These are phyloP conservation scores for Euplexia lucipara DNA, from an alignment of 2,888 invertebrate genomes.

Conservation along the genomic window DNA sequence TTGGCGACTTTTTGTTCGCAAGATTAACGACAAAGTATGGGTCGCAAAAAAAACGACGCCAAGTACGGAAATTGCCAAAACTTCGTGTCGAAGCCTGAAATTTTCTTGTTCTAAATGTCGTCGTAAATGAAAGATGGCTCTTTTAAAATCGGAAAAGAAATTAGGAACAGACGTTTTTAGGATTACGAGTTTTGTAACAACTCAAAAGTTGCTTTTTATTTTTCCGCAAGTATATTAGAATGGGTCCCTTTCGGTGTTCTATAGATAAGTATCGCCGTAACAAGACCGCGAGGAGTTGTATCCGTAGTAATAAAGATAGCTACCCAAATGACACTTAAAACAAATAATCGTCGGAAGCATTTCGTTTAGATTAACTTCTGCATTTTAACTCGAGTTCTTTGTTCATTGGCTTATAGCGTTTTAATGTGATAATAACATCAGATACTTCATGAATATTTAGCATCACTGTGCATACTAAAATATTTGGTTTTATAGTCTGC, in stretches of 20 bases:
- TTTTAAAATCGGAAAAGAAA: slow-evolving; percentile 90
- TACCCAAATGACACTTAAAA: slow-evolving; percentile 54
- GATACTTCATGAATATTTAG: slow-evolving; percentile 47
- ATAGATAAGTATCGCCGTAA: slow-evolving; percentile 50
- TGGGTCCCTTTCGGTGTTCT: slow-evolving; percentile 31
- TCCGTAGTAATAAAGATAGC: slow-evolving; percentile 54
- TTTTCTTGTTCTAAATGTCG: slow-evolving; percentile 90
- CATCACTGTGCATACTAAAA: slow-evolving; percentile 13
- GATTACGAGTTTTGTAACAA: slow-evolving; percentile 88
- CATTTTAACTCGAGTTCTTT: slow-evolving; percentile 46
- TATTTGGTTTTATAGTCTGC: slow-evolving; percentile 19
- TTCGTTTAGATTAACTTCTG: slow-evolving; percentile 57
- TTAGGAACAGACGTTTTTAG: slow-evolving; percentile 89
- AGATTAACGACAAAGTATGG: slow-evolving; percentile 89
- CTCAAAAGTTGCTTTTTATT: slow-evolving; percentile 77
- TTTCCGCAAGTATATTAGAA: slow-evolving; percentile 63
- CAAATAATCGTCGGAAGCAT: slow-evolving; percentile 54
- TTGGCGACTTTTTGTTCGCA: slow-evolving; percentile 86
- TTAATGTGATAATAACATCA: slow-evolving; percentile 36
- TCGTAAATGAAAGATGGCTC: slow-evolving; percentile 90
- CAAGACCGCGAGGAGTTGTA: slow-evolving; percentile 55
- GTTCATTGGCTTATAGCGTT: slow-evolving; percentile 40
- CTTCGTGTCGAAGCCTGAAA: slow-evolving; percentile 89
- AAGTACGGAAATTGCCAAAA: slow-evolving; percentile 90
- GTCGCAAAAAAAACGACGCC: slow-evolving; percentile 87